Percentiles rank a stretch among this genome's conserved stretches.
phyloP scores from a whole-genome alignment of 2,113 vertebrate genomes.

The Brachypteracias leptosomus region DNA sequence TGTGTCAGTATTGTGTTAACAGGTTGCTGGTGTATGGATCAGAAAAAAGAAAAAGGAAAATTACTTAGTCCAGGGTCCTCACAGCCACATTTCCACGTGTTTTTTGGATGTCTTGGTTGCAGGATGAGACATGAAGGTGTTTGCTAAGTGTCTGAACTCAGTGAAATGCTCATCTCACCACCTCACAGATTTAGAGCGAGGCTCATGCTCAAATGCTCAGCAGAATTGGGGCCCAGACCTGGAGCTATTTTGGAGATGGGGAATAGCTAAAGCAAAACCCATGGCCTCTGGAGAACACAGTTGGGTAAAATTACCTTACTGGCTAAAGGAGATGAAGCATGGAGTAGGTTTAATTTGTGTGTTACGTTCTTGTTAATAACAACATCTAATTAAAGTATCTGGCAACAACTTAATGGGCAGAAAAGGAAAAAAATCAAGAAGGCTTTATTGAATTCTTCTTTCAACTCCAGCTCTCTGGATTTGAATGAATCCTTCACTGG shows the following conservation, averaged over 20 bases:
- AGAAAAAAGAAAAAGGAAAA: not conserved
- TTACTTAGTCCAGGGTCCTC: not conserved
- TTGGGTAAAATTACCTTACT: not conserved
- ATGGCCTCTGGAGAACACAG: not conserved
- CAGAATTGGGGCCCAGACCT: not conserved
- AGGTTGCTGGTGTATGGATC: not conserved
- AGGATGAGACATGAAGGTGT: not conserved
- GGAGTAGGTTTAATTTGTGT: conserved; percentile 14
- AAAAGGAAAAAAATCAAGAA: not conserved
- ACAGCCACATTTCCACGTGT: not conserved
- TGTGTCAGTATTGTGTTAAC: not conserved
- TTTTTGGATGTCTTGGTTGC: not conserved
- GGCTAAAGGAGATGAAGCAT: conserved; percentile 4
- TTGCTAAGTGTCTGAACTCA: not conserved
- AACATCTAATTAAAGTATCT: conserved; percentile 46
- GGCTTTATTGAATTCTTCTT: conserved; percentile 41
- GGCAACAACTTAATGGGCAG: not conserved
- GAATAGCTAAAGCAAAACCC: not conserved
- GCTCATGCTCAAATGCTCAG: not conserved
- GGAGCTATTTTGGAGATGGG: not conserved
- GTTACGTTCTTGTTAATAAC: conserved; percentile 35
- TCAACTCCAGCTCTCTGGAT: not conserved
- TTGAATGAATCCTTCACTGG: not conserved
- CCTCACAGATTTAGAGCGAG: not conserved
- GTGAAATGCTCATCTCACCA: accelerated